Evolutionary conservation across 1,140 invertebrate genomes (phyloP), one percentile per base, ranked within the genome.

Genomic region (Lethrus apterus): DNA sequence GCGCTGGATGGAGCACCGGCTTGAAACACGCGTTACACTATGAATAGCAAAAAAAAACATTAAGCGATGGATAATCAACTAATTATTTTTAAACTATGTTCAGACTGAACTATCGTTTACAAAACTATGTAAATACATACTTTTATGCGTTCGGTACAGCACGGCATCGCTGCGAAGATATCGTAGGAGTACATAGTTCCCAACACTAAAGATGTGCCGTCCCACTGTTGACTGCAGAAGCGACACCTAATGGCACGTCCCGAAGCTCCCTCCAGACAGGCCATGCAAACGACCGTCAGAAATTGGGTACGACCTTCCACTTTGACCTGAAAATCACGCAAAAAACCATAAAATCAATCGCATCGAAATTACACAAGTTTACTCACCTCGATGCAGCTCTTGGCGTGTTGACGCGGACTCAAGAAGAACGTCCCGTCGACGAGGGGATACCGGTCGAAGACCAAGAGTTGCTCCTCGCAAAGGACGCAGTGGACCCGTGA

Each of bases 131-230:
- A 40, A 33, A 21, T 29, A 66, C 68, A 72, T 67, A 93, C 89
- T 79, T 89, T 90, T 44, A 96, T 77, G 58, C 93, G 78, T 59
- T 94, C 89, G 63, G 84, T 77, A 73, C 93, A 98, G 65, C 94
- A 98, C 10, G 92, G 91, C 72, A 86, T 90, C 33, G 93, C 92
- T 62, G 93, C 93, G 69, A 98, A 97, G 50, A 98, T 91, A 69
- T 98, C 93, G 61, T 95, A 98, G 32, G 91, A 89, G 69, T 98
- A 98, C 90, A 96, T 94, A 40, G 92, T 94, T 33, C 94, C 93
- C 11, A 97, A 73, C 23, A 96, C 88, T 31, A 97, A 77, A 23
- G 87, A 87, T 4, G 87, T 88, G 11, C 93, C 93, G 65, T 93
- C 87, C 93, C 93, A 98, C 45, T 80, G 81, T 48, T 80, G 78